Base-by-base conservation (phyloP, 2,888 invertebrate species). In the Drosophila lutescens region DNA sequence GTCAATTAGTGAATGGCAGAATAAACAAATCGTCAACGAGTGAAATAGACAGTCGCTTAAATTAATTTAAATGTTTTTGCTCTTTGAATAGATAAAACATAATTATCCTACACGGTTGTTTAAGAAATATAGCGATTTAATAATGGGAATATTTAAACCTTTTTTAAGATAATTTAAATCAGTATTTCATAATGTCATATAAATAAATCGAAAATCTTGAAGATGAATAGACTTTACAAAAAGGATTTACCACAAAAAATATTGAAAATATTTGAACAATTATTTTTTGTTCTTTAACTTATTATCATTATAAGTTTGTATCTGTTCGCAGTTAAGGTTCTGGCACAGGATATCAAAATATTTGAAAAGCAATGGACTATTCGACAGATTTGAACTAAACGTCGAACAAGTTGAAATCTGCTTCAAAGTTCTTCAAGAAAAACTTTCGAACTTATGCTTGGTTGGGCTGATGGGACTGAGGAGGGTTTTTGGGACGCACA, bases 1-100 rank as follows among this genome's bases (percentile, higher is more conserved):
- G 59, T 23, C 59, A 59, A 58, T 59, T 59, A 58, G 32, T 7
- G 23, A 58, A 23, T 41, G 40, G 8, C 40, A 15, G 12, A 23
- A 17, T 23, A 34, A 59, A 34, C 32, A 59, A 57, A 57, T 57
- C 54, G 7, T 8, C 10, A 9, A 7, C 26, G n/a, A 46, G 9
- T n/a, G n/a, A n/a, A n/a, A n/a, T n/a, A n/a, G n/a, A n/a, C n/a
- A 12, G 13, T 13, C 4, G 17, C 4, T 20, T 43, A 5, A 23
- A 7, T 12, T 44, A 23, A 23, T 23, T 44, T 5, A 6, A 43
- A 20, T 43, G 43, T 20, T 20, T 20, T 38, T 12, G 34, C 34
- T 34, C 34, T 34, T 34, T 34, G 34, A 12, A 12, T 34, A 12
- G 10, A 32, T 34, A 4, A 12, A 34, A 32, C 32, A 3, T 32